Evolutionary conservation across 2,888 invertebrate species (phyloP), one percentile per base, ranked within the genome.

Genomic region (Xestia rhomboidea): DNA sequence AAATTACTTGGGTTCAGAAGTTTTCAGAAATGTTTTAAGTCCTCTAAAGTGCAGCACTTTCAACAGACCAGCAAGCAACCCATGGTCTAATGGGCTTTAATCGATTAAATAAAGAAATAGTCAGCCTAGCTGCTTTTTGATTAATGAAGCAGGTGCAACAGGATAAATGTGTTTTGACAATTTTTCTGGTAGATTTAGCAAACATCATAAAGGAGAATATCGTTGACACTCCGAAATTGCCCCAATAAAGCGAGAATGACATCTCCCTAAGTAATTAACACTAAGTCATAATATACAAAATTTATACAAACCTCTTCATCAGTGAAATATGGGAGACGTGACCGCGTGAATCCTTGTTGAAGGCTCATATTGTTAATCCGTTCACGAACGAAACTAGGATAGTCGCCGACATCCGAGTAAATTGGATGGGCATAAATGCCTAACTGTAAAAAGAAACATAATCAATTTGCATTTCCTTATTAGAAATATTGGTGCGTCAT

Each of bases 361-460:
- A 88, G 73, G 87, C 97, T 97, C 85, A 94, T 93, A 57, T 92
- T 92, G 79, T 95, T 95, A 38, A 97, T 86, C 83, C 93, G 91
- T 80, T 96, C 92, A n/a, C 96, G 94, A 81, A 97, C 96, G 8
- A 95, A 86, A 24, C 83, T 87, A 1, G 97, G 97, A 85, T 97
- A 97, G 87, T 97, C 95, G 2, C 97, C 97, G 60, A 92, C 86
- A 49, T 94, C 91, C 1, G 96, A 96, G 87, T 92, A 97, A 84
- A 97, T 96, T 15, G 97, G 97, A 88, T 97, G 96, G 4, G 97
- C 96, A 83, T 93, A 97, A 60, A 96, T 88, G n/a, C 96, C 97
- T 38, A 97, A 66, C 97, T 97, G 89, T 51, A 68, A 76, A 77
- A 81, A 38, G 74, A 76, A 49, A 44, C 15, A 62, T 46, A 15